Conservation (phyloP, 2,797 vertebrate genomes). For the Semaprochilodus insignis region DNA sequence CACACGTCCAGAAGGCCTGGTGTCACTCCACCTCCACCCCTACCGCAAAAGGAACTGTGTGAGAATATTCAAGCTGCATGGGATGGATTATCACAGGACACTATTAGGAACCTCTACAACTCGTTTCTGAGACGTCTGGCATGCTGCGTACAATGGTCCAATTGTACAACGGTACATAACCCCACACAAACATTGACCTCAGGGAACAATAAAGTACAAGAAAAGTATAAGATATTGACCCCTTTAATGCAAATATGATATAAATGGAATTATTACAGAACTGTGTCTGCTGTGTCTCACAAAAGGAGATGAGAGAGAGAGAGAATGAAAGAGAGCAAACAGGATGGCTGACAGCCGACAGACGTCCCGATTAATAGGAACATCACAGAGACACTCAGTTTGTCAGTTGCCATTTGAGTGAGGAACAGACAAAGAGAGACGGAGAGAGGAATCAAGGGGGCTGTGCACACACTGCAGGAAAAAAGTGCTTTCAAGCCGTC, state of each 20-base stretch:
- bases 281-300: background rate
- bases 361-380: conserved; percentile 41
- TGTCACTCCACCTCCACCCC: no score
- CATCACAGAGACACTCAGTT: conserved; percentile 48
- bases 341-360: conserved; percentile 1
- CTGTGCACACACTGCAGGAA: conserved; percentile 45
- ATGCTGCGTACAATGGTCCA: no score
- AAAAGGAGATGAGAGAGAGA: background rate
- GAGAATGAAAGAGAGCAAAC: conserved; percentile 18
- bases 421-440: background rate
- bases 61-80: no score
- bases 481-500: conserved; percentile 39
- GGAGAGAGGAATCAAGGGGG: background rate
- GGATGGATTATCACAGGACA: no score
- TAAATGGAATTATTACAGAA: background rate
- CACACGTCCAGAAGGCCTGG: no score
- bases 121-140: no score
- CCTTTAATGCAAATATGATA: background rate
- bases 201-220: no score
- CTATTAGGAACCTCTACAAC: no score
- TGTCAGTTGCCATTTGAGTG: conserved; percentile 39
- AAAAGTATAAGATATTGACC: background rate
- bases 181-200: background rate
- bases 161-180: no score
- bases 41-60: no score